Conservation (phyloP, 2,113 vertebrate genomes). For the Menidia beryllina region DNA sequence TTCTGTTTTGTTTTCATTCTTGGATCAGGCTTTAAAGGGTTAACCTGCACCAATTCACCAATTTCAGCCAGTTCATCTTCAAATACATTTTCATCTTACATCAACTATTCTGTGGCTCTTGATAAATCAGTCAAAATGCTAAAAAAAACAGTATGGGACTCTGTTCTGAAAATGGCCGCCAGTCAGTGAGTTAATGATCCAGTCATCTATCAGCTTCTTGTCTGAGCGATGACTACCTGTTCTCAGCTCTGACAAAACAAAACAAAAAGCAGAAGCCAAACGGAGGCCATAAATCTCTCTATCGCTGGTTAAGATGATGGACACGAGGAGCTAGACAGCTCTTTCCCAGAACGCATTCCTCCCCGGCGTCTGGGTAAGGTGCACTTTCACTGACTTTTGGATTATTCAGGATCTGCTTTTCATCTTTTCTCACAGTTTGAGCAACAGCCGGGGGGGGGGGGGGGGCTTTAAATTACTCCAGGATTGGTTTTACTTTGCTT, state of each 20-base stretch:
- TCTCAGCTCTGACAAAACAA: conserved; percentile 57
- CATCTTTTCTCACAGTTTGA: conserved; percentile 72
- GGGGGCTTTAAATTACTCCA: conserved; percentile 80
- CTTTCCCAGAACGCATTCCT: conserved; percentile 74
- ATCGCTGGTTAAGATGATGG: conserved; percentile 67
- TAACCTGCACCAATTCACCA: too few relatives aligned
- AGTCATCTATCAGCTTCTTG: conserved; percentile 40
- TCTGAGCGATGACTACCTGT: conserved; percentile 50
- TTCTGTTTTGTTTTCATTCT: too few relatives aligned
- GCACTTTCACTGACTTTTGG: conserved; percentile 71
- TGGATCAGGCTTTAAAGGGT: too few relatives aligned
- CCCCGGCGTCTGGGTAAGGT: conserved; percentile 69
- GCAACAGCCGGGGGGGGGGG: conserved; percentile 65
- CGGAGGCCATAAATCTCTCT: conserved; percentile 68
- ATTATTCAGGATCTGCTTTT: conserved; percentile 77
- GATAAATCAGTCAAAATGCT: too few relatives aligned
- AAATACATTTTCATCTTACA: too few relatives aligned
- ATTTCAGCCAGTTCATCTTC: too few relatives aligned
- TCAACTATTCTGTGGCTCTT: too few relatives aligned
- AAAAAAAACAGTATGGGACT: too few relatives aligned
- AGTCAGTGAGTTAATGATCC: too few relatives aligned
- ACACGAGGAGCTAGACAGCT: conserved; percentile 61
- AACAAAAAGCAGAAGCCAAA: conserved; percentile 47
- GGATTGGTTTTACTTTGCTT: conserved; percentile 66
- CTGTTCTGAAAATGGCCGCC: too few relatives aligned